Base-by-base conservation (phyloP, 2,797 vertebrate genomes). In the Alcedo atthis region DNA sequence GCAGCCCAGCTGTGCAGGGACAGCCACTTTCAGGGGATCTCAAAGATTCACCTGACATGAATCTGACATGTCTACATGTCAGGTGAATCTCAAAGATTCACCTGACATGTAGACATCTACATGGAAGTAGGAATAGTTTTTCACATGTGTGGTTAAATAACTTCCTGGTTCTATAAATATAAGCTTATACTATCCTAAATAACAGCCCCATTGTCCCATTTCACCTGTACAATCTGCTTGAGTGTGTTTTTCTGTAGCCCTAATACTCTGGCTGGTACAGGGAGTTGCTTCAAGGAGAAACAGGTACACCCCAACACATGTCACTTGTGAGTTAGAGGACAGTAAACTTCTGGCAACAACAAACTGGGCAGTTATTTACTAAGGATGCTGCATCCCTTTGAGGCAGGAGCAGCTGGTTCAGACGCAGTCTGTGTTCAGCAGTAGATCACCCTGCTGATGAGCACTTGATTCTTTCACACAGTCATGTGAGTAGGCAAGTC, bases 401-500 rank as follows among this genome's bases (percentile, higher is more conserved):
- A 30, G 59, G 19, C 35, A 68, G 61, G 26, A 62, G 25, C 45
- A 58, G 28, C 28, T 37, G 1, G 16, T 7, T 20, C 26, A 59
- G 40, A 20, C 26, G 10, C 20, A 53, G 24, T 24, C 40, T 10
- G 20, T 6, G 19, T n/a, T 33, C 43, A 46, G 32, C 12, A 14
- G 17, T 3, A 46, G 37, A 30, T 55, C 45, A 42, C 25, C 37
- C 37, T 37, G 26, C 4, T 25, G 62, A 2, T 5, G 12, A 0
- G 12, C 26, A 26, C 35, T 15, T n/a, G 42, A 19, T 40, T 83
- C 22, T 45, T 43, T 42, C 12, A 13, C 25, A 19, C n/a, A 54
- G 46, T 46, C 30, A 15, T 0, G 0, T 6, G 24, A 37, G 37
- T 37, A 10, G 6, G 9, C 28, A 24, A 24, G 8, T 16, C 40